Conservation (phyloP, 2,888 invertebrate species). For the Lymantria dispar region DNA sequence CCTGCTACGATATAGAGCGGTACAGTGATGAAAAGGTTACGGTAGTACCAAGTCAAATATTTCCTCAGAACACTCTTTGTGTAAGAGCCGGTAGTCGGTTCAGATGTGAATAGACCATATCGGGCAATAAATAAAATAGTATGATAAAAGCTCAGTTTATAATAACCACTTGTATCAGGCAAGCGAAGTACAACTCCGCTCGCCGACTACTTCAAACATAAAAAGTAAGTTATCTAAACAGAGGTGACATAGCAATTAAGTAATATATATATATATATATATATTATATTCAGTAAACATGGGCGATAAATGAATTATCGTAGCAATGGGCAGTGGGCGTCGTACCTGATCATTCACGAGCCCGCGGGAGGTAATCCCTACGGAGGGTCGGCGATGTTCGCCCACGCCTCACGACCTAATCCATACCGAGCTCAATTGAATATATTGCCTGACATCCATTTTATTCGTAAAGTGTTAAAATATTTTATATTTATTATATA, state of each 20-base stretch:
- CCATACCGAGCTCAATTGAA: conserved; percentile 15
- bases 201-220: conserved; percentile 4
- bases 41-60: no score
- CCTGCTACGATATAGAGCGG: no score
- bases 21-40: no score
- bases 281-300: conserved; percentile 11
- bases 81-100: no score
- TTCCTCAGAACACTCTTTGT: no score
- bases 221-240: neutral
- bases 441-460: conserved; percentile 15
- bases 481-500: neutral
- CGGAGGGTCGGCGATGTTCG: conserved; percentile 10
- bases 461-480: conserved; percentile 8
- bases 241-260: conserved; percentile 23
- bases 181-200: no score
- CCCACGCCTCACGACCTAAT: conserved; percentile 28
- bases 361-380: conserved; percentile 25
- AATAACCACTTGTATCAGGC: no score
- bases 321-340: conserved; percentile 39
- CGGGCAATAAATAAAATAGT: no score
- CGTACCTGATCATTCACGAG: conserved; percentile 62
- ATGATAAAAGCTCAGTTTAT: no score
- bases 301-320: conserved; percentile 41
- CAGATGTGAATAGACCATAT: no score
- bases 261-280: conserved; percentile 32